Base-by-base conservation (phyloP, 2,888 invertebrate species). In the Catocala nupta region DNA sequence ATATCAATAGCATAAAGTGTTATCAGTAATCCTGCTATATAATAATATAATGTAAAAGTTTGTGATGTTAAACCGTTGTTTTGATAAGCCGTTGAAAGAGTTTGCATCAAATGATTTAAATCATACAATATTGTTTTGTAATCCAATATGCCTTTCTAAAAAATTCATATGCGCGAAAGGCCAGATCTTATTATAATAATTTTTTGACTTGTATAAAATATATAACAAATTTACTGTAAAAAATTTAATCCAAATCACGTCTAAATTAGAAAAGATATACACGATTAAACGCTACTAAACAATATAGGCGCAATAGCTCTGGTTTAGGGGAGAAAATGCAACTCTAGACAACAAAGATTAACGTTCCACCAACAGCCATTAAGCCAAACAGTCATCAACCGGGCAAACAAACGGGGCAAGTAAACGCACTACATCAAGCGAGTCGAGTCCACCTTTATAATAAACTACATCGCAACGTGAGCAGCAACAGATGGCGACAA, bases 401-500 rank as follows among this genome's bases (percentile, higher is more conserved):
- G 68, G 56, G 69, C 63, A 70, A 76, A 65, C 71, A 67, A 74
- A 59, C 56, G 54, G 47, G 50, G 51, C 3, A 77, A 75, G 65
- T 71, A 62, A 74, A 65, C 56, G 68, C 67, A 81, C 75, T 82
- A 80, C 71, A 81, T 81, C 79, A 84, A 78, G 59, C 78, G 62
- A 80, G 76, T 80, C 77, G 70, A 84, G 85, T 86, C 81, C 83
- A 91, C 91, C 89, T 91, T 90, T 80, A 81, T 83, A 87, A 89
- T 89, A 90, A 90, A 92, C 87, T 91, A 88, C 80, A 84, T 86
- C 80, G 74, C 83, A 86, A 83, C 78, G 80, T 83, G 84, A 84
- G 84, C 81, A 83, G 89, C 86, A 89, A 86, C 93, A 92, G 91
- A 89, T 92, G 93, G 85, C 85, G 90, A 86, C 85, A 91, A 93